phyloP scores from a whole-genome alignment of 2,888 invertebrate genomes.

The Operophtera brumata region DNA sequence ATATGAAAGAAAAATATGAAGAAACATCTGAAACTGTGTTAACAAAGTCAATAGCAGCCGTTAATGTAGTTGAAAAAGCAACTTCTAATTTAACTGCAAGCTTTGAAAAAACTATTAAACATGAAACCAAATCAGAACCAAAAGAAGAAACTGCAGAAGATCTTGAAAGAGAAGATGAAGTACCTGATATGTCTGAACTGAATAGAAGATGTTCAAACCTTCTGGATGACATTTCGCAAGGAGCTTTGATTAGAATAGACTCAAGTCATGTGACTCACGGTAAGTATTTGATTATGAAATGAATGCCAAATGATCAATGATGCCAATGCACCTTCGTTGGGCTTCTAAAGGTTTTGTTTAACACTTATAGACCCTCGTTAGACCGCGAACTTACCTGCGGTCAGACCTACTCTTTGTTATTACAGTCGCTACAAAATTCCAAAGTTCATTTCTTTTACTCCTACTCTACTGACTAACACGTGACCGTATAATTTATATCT shows the following conservation, averaged over 20 bases:
- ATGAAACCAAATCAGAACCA: slow-evolving; percentile 19
- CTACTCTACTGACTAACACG: no score
- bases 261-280: slow-evolving; percentile 74
- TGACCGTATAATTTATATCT: no score
- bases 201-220: slow-evolving; percentile 77
- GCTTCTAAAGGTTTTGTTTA: no score
- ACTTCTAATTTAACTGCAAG: slow-evolving; percentile 1
- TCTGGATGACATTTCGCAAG: slow-evolving; percentile 76
- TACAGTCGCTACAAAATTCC: no score
- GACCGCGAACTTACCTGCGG: no score
- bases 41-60: not conserved
- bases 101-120: slow-evolving; percentile 24
- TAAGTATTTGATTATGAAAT: slow-evolving; percentile 36
- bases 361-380: no score
- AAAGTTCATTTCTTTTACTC: no score
- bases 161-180: slow-evolving; percentile 49
- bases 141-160: slow-evolving; percentile 21
- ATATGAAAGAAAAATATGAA: not conserved
- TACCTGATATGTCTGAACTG: slow-evolving; percentile 71
- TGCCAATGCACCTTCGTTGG: not conserved
- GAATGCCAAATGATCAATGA: not conserved
- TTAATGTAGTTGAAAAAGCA: slow-evolving; percentile 18
- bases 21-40: slow-evolving; percentile 6
- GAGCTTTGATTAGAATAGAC: slow-evolving; percentile 73
- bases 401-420: no score